Base-by-base conservation (phyloP, 2,797 vertebrate species). In the Ispidina lecontei region DNA sequence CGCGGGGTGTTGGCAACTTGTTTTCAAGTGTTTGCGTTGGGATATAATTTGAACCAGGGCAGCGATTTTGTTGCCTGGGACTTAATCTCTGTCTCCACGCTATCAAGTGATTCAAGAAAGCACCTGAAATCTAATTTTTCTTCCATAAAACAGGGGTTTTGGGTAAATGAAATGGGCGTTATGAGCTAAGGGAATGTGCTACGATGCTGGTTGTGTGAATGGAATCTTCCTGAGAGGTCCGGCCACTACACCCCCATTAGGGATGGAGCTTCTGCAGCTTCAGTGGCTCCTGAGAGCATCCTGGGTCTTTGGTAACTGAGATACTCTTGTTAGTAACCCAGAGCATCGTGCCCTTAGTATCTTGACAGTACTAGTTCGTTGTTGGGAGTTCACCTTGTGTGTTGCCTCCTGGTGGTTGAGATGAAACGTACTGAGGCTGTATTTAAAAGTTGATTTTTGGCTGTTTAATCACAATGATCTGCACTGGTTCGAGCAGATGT, bases 91-190 rank as follows among this genome's bases (percentile, higher is more conserved):
- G 12, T 9, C 22, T 52, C 12, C 4, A 0, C 8, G 12, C 33
- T 26, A 5, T 14, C 8, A 7, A 26, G 13, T 2, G 2, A 11
- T 75, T 65, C 14, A 7, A 0, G 0, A 33, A 76, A 60, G 14
- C 49, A 33, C 6, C 9, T 16, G 29, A 44, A 31, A 26, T 39
- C 31, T 63, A 1, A 11, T 29, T 80, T 29, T 80, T 1, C 0
- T 29, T 44, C 12, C 7, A 9, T 44, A 26, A 59, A 77, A 16
- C 4, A 31, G 9, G 17, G 10, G 3, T 60, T 29, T 25, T 9
- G 0, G 0, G 14, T 21, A 56, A 49, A 23, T 21, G 43, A 44
- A 44, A 5, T 19, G 26, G 54, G 31, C 13, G 2, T 23, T 4
- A 1, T 14, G 15, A 54, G 2, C 18, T 1, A 1, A 20, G 8